A percentile compares a stretch with the other conserved stretches of the same genome.
Conservation (phyloP, 1,140 invertebrate genomes). For the Spodoptera litura region DNA sequence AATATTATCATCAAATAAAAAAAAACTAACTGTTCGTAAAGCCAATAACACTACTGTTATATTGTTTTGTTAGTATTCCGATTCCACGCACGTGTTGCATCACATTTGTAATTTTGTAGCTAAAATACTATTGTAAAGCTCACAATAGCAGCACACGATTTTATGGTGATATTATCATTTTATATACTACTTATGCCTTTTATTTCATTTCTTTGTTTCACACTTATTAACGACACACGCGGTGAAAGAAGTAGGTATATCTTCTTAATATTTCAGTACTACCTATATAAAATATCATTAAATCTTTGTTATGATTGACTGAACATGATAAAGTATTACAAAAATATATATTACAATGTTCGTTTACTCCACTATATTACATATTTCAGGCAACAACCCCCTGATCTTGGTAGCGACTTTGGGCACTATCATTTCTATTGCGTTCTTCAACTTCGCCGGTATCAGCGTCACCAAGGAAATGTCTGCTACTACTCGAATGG, state of each 20-base stretch:
- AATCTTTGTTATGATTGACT: too few species aligned
- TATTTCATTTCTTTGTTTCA: constrained; percentile 20
- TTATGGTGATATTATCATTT: not conserved
- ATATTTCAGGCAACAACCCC: constrained; percentile 76
- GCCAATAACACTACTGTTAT: too few species aligned
- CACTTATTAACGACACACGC: too few species aligned
- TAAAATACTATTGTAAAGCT: too few species aligned
- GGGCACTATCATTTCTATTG: constrained; percentile 96
- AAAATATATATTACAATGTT: not conserved
- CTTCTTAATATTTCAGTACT: too few species aligned
- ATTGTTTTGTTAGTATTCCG: too few species aligned
- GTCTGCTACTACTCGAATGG: constrained; percentile 96
- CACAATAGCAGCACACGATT: not conserved
- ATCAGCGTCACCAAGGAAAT: constrained; percentile 98
- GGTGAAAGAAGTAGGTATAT: too few species aligned
- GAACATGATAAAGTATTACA: too few species aligned
- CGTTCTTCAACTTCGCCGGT: constrained; percentile 98
- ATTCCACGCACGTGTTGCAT: not conserved
- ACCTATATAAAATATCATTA: too few species aligned
- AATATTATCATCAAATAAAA: not conserved
- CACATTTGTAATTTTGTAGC: too few species aligned
- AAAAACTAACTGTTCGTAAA: too few species aligned
- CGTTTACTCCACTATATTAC: not conserved
- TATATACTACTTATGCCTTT: not conserved
- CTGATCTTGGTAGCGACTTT: constrained; percentile 78